These are phyloP conservation scores for Teleiodes luculella DNA, from an alignment of 2,888 invertebrate species.

Conservation along the genomic window DNA sequence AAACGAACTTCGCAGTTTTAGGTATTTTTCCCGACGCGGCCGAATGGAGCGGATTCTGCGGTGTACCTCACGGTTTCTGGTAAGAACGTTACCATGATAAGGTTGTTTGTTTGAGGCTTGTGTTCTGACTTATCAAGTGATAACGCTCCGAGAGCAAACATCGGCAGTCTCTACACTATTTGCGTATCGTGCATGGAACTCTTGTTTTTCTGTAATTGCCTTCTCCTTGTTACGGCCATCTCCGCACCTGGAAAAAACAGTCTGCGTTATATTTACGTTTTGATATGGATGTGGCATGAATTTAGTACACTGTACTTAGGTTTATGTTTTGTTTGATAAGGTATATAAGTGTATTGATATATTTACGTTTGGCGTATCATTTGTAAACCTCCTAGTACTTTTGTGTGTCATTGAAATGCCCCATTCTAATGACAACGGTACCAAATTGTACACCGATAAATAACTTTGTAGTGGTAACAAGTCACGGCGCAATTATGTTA, in stretches of 20 bases:
- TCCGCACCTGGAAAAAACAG: slow-evolving; percentile 60
- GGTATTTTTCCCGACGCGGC: slow-evolving; percentile 47
- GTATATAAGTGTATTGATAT: neutral
- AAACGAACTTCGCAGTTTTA: slow-evolving; percentile 39
- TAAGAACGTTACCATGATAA: slow-evolving; percentile 73
- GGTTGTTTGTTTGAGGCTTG: slow-evolving; percentile 70
- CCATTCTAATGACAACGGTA: too few species aligned
- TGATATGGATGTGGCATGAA: slow-evolving; percentile 34
- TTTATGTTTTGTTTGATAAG: neutral
- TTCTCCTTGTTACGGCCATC: slow-evolving; percentile 45
- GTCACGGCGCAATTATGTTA: too few species aligned
- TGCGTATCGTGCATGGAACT: slow-evolving; percentile 68
- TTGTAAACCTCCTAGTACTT: neutral
- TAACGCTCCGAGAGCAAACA: slow-evolving; percentile 71
- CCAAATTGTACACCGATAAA: too few species aligned
- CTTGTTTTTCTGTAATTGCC: slow-evolving; percentile 55
- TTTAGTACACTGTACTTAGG: neutral
- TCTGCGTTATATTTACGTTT: slow-evolving; percentile 42
- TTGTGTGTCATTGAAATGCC: neutral
- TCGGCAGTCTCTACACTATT: slow-evolving; percentile 69
- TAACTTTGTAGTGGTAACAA: too few species aligned
- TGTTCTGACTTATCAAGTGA: slow-evolving; percentile 76
- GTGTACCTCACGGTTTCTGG: slow-evolving; percentile 51
- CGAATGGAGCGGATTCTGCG: slow-evolving; percentile 52
- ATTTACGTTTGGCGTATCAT: neutral